Base-by-base conservation (phyloP, 2,113 vertebrate genomes). In the Gavia stellata region DNA sequence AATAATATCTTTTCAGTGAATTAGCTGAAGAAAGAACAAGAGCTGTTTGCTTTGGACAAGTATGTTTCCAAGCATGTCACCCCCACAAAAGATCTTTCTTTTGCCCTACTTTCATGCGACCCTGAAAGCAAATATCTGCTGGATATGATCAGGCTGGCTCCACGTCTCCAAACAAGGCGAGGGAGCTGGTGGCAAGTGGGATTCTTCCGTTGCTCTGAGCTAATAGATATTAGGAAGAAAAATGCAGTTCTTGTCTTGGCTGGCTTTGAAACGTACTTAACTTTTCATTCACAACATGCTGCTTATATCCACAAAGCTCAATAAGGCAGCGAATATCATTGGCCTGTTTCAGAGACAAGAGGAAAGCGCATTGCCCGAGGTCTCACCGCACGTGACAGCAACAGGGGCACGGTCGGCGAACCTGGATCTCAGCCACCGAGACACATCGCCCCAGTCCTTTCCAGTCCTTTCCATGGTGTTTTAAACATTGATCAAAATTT, bases 121-220 rank as follows among this genome's bases (percentile, higher is more conserved):
- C 67, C 95, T 87, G 96, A 95, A 96, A 97, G 95, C 94, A 97
- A 97, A 96, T 97, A 96, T 95, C 92, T 88, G 77, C 65, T 96
- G 94, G 94, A 84, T 95, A 94, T 94, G 94, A 91, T 82, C 88
- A 53, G 95, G 86, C 96, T 90, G 91, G 63, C 67, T 93, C 89
- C 95, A 86, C 90, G n/a, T 96, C 92, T 94, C 92, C 96, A 96
- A 96, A 91, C 88, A 95, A 96, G 93, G 55, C 4, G 5, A 82
- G 88, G 67, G 85, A 95, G 88, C 91, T 90, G 92, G 84, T 92
- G 88, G 96, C 86, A 83, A 97, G 93, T 75, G 94, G 65, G 94
- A 96, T 96, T 96, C 95, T 97, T 96, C 92, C 16, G 78, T 96
- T 97, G 94, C 87, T 94, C 92, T 87, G 94, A 95, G 88, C 96